phyloP scores from a whole-genome alignment of 2,888 invertebrate genomes.

The Papilio elwesi region DNA sequence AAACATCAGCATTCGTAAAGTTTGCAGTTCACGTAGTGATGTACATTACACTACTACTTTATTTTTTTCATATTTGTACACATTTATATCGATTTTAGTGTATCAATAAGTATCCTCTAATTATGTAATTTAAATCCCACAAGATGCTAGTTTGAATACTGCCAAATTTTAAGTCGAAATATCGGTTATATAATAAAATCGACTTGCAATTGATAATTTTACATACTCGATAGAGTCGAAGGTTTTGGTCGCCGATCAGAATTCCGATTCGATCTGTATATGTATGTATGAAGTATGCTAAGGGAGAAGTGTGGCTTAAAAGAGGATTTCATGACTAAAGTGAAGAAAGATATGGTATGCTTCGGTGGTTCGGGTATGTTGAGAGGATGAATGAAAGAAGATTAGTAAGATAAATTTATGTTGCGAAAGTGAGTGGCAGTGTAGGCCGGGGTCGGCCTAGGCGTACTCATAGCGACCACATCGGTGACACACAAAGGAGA shows the following conservation, averaged over 20 bases:
- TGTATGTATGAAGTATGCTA: slow-evolving; percentile 61
- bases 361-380: no score
- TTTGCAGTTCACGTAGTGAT: not conserved
- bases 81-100: not conserved
- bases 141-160: slow-evolving; percentile 19
- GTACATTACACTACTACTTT: not conserved
- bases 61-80: not conserved
- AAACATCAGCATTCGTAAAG: not conserved
- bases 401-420: no score
- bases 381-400: no score
- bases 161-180: slow-evolving; percentile 5
- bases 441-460: no score
- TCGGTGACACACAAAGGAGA: no score
- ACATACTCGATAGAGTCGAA: not conserved
- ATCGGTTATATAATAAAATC: not conserved
- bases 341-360: no score
- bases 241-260: no score
- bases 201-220: slow-evolving; percentile 11
- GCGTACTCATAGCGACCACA: no score
- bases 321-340: no score
- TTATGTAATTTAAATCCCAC: slow-evolving; percentile 5
- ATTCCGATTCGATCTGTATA: not conserved
- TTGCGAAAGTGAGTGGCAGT: no score
- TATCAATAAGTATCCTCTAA: not conserved
- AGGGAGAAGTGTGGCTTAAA: no score